Evolutionary conservation across 1,140 invertebrate species (phyloP).

Genomic region (Drosophila setifemur): DNA sequence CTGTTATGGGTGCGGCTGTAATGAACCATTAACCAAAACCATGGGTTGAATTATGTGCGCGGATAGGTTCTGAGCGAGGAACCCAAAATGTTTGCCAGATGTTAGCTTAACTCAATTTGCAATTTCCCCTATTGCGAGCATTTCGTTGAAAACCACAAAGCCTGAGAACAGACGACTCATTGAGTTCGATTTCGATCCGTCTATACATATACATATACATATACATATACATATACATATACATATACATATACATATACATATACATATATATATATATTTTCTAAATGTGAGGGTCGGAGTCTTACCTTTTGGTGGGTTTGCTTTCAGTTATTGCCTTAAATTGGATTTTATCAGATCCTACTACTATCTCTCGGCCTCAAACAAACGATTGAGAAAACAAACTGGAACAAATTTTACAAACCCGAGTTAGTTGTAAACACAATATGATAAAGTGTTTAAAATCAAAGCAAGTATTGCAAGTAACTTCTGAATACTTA

Average conservation of each 20-base stretch:
- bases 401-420: slow-evolving; percentile 57
- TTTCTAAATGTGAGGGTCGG: slow-evolving; percentile 22
- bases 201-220: no score
- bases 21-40: slow-evolving; percentile 30
- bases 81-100: slow-evolving; percentile 55
- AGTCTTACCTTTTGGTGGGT: slow-evolving; percentile 24
- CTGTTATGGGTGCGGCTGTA: slow-evolving; percentile 53
- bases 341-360: slow-evolving; percentile 46
- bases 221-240: not conserved
- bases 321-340: slow-evolving; percentile 65
- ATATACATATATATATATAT: slow-evolving; percentile 11
- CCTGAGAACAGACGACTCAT: slow-evolving; percentile 17
- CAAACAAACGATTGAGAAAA: slow-evolving; percentile 79
- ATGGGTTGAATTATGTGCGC: not conserved
- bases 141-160: slow-evolving; percentile 34
- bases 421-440: slow-evolving; percentile 48
- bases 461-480: no score
- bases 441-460: slow-evolving; percentile 58
- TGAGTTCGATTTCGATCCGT: not conserved
- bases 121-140: slow-evolving; percentile 32
- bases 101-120: slow-evolving; percentile 35
- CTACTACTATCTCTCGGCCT: slow-evolving; percentile 1
- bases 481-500: no score
- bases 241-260: not conserved
- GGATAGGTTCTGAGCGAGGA: not conserved